Conservation (phyloP, 2,888 invertebrate genomes). For the Conomelus anceps region DNA sequence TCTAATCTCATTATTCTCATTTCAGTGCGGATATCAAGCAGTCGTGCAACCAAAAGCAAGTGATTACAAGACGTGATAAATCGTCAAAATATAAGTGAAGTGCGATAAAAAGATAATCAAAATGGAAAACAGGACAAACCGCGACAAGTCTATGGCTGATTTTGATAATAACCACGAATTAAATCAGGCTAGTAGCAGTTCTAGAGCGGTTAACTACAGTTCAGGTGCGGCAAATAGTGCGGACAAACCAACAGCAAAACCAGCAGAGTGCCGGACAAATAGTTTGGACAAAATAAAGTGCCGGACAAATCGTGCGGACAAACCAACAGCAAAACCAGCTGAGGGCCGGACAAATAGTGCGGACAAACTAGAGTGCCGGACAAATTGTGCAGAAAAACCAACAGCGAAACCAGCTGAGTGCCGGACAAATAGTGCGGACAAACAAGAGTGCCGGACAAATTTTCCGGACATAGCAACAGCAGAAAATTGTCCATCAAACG, state of each 20-base stretch:
- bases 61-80: not conserved
- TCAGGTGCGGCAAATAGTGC: not conserved
- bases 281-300: too few relatives aligned
- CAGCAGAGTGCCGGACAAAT: too few relatives aligned
- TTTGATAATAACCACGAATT: not conserved
- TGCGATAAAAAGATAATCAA: not conserved
- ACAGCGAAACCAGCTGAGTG: too few relatives aligned
- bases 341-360: too few relatives aligned
- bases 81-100: not conserved
- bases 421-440: too few relatives aligned
- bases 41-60: not conserved
- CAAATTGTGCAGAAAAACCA: not conserved
- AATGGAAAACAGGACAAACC: not conserved
- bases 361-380: too few relatives aligned
- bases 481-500: not conserved
- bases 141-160: not conserved
- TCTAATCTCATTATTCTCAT: not conserved
- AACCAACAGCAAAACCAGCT: too few relatives aligned
- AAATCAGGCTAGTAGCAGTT: not conserved
- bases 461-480: too few relatives aligned
- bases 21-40: not conserved
- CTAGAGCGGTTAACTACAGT: not conserved
- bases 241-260: too few relatives aligned
- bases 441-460: too few relatives aligned
- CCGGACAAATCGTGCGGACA: not conserved